Conservation (phyloP, 2,797 vertebrate genomes). For the Cuculus canorus region DNA sequence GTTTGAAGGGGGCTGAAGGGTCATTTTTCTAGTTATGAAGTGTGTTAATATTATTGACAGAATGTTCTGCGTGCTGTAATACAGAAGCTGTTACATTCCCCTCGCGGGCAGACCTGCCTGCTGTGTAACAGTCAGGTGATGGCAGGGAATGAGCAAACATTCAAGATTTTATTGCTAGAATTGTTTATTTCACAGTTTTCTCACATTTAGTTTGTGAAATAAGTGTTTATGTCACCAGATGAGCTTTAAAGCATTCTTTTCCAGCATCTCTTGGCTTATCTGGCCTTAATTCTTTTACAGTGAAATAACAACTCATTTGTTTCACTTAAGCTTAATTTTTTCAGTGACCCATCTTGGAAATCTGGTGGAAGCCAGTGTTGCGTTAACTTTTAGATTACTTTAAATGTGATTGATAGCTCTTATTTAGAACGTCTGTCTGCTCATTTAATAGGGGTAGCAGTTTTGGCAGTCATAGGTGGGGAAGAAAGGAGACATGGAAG, state of each 20-base stretch:
- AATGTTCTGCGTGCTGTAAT: not conserved
- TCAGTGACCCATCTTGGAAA: not conserved
- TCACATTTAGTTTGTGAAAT: not conserved
- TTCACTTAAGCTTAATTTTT: slow-evolving; percentile 24
- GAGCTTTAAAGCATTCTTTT: not conserved
- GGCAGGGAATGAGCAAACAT: not conserved
- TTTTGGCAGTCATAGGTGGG: not conserved
- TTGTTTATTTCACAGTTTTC: slow-evolving; percentile 20
- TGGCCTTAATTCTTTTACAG: slow-evolving; percentile 22
- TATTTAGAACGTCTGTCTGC: not conserved
- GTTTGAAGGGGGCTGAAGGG: not conserved
- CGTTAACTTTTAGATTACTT: not conserved
- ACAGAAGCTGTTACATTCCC: not conserved
- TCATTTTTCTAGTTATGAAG: not conserved
- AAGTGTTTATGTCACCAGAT: not conserved
- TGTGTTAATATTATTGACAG: not conserved
- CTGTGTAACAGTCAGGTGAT: not conserved
- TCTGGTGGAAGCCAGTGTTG: not conserved
- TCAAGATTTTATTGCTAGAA: not conserved
- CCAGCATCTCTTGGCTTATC: slow-evolving; percentile 15
- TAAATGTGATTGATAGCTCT: not conserved
- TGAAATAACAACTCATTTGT: slow-evolving; percentile 20
- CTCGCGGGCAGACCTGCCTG: not conserved
- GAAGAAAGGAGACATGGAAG: not conserved
- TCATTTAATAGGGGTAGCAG: not conserved